phyloP scores from a whole-genome alignment of 2,888 invertebrate genomes.

The Perizoma flavofasciatum region DNA sequence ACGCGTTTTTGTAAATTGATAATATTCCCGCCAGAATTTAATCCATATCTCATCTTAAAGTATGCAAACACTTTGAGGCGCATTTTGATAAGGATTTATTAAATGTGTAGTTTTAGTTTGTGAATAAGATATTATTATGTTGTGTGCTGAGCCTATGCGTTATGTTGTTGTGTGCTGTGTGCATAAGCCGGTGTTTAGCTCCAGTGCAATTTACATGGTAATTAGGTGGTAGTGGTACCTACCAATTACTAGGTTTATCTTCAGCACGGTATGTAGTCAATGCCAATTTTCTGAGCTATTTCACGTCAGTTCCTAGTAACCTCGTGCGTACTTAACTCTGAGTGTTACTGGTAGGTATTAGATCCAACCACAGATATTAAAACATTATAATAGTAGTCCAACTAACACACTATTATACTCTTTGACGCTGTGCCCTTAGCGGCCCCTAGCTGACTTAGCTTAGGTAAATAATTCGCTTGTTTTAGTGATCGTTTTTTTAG shows the following conservation, averaged over 20 bases:
- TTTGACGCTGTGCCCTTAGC: too few species aligned
- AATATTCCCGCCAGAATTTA: conserved; percentile 30
- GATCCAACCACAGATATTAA: too few species aligned
- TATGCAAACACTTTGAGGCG: conserved; percentile 14
- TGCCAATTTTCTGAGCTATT: conserved; percentile 48
- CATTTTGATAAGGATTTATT: conserved; percentile 5
- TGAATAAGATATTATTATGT: conserved; percentile 7
- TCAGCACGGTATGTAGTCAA: conserved; percentile 58
- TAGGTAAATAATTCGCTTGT: too few species aligned
- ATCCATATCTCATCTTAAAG: conserved; percentile 6
- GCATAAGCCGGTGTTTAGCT: conserved; percentile 45
- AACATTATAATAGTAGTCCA: too few species aligned
- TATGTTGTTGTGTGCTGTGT: conserved; percentile 37
- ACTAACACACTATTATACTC: too few species aligned
- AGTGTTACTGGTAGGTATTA: too few species aligned
- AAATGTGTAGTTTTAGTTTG: conserved; percentile 20
- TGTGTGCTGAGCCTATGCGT: conserved; percentile 6
- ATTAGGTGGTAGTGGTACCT: conserved; percentile 51
- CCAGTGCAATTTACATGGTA: conserved; percentile 59
- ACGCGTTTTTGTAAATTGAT: conserved; percentile 23
- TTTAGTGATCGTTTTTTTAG: too few species aligned
- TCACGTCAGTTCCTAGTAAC: too few species aligned
- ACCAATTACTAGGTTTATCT: conserved; percentile 47
- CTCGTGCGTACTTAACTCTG: too few species aligned
- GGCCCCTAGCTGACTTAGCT: too few species aligned